These are phyloP conservation scores for Trinectes maculatus DNA, from an alignment of 2,113 vertebrate genomes.

Conservation along the genomic window DNA sequence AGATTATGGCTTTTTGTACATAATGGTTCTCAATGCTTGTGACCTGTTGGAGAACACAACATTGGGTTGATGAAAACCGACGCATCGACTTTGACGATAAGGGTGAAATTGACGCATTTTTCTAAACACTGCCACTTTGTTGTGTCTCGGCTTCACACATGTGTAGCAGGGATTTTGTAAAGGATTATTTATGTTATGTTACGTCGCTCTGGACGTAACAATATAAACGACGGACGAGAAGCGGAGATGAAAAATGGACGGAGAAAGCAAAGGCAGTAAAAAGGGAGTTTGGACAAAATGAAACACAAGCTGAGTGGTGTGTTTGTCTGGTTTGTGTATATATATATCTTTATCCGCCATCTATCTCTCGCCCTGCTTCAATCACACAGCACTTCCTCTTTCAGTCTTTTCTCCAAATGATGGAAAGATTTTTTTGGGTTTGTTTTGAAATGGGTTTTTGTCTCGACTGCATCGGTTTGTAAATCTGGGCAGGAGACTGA, in stretches of 20 bases:
- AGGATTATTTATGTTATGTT: too few species aligned
- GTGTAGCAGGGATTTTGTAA: too few species aligned
- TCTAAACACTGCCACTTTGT: too few species aligned
- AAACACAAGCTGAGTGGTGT: constrained; percentile 24
- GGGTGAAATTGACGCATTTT: too few species aligned
- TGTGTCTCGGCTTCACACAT: too few species aligned
- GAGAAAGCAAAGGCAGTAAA: constrained; percentile 1
- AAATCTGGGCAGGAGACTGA: constrained; percentile 12
- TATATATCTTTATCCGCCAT: constrained; percentile 40
- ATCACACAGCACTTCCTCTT: neutral
- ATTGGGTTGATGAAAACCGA: constrained; percentile 42
- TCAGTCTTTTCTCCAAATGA: constrained; percentile 7
- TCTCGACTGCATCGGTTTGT: constrained; percentile 19
- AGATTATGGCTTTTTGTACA: too few species aligned
- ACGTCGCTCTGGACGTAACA: too few species aligned
- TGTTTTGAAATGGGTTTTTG: constrained; percentile 8
- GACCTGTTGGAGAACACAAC: constrained; percentile 11
- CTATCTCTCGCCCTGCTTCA: constrained; percentile 11
- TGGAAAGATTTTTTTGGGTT: constrained; percentile 26
- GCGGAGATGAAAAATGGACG: constrained; percentile 6
- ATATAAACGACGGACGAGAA: too few species aligned
- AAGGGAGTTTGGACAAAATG: neutral
- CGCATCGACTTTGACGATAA: constrained; percentile 47
- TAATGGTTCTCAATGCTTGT: constrained; percentile 13
- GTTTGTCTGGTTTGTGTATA: constrained; percentile 35